Evolutionary conservation across 1,140 invertebrate genomes (phyloP), one percentile per base, ranked within the genome.

Genomic region (Diachasma alloeum): DNA sequence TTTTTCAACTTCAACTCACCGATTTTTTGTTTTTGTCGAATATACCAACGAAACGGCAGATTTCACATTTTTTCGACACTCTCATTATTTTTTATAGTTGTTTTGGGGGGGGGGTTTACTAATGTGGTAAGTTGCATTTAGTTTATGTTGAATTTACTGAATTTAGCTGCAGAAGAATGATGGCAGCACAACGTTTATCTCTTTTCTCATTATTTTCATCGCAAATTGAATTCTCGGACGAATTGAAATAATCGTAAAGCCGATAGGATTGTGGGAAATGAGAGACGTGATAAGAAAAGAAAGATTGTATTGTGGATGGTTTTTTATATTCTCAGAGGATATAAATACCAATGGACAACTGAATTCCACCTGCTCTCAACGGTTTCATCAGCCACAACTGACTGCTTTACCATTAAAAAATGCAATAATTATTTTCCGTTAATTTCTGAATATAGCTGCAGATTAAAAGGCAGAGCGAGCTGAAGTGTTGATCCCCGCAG

Each of bases 1-100:
- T 22, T 73, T n/a, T 67, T 26, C 26, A 67, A 13, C 24, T 24
- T 19, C 1, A 24, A 67, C 77, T 78, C 66, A 78, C 77, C n/a
- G 74, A 78, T 78, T 75, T 75, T 66, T 78, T 78, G 48, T 72
- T 75, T 70, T 72, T 78, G 2, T 78, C 77, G 17, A 73, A 53
- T 13, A 78, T 48, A 37, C 59, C 73, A 17, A 68, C 31, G 48
- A 75, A 56, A 13, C 73, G 73, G 26, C 73, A 78, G 2, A 66
- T 75, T 46, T 26, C 19, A 68, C 77, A 78, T 72, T 75, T 78
- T 26, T 26, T 78, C 19, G 69, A 70, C 15, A 56, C 15, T 67
- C 56, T 78, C 69, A 59, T 68, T 69, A 72, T 78, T 36, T 68
- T 26, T 68, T 31, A 42, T 77, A 39, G 2, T 31, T 24, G 6